Evolutionary conservation across 64 coral and sea anemone genomes (phyloP).

Genomic region (Actinia tenebrosa): DNA sequence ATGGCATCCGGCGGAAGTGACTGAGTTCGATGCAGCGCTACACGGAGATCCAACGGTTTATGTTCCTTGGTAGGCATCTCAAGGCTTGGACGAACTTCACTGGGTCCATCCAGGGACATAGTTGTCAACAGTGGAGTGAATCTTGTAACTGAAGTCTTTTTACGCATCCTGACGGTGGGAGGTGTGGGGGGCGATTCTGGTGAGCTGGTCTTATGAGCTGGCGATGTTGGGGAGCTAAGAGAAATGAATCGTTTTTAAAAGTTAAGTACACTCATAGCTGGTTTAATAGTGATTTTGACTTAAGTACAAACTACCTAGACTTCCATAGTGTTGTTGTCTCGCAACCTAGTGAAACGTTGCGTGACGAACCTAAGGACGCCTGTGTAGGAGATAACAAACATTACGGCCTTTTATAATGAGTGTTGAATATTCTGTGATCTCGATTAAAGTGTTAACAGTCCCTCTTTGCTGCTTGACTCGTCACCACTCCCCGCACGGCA

Average conservation of each 20-base stretch:
- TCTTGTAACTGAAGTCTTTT: conserved; percentile 44
- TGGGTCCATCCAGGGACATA: conserved; percentile 51
- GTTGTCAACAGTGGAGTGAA: conserved; percentile 47
- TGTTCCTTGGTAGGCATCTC: conserved; percentile 12
- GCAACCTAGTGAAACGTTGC: no score
- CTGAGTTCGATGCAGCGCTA: conserved; percentile 49
- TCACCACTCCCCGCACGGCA: no score
- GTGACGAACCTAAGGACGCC: no score
- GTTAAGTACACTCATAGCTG: background rate
- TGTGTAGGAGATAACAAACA: no score
- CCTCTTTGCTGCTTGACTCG: no score
- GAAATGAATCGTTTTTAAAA: background rate
- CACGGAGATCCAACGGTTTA: conserved; percentile 12
- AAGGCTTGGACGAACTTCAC: conserved; percentile 24
- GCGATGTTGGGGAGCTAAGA: background rate
- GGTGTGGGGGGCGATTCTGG: conserved; percentile 61
- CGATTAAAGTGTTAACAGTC: no score
- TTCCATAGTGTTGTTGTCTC: no score
- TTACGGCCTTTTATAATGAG: no score
- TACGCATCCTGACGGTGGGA: conserved; percentile 69
- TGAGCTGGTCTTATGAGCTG: background rate
- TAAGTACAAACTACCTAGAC: no score
- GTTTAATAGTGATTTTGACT: no score
- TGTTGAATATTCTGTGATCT: no score
- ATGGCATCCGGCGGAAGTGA: conserved; percentile 52